phyloP scores from a whole-genome alignment of 2,888 invertebrate species.

The Linnaemya tessellans region DNA sequence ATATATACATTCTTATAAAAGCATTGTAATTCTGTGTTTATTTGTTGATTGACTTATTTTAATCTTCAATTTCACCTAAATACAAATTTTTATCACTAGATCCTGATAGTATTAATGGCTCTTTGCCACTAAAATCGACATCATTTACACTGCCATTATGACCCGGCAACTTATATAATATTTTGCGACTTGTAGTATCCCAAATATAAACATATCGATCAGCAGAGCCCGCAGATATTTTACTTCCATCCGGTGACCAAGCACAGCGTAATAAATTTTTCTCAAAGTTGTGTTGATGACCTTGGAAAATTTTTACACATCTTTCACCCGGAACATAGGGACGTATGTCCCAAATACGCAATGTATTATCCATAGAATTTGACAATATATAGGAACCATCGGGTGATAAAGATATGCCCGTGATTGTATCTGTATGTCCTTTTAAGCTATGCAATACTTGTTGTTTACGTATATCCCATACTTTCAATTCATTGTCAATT shows the following conservation, averaged over 20 bases:
- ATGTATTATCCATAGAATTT: constrained; percentile 98
- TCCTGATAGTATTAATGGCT: constrained; percentile 96
- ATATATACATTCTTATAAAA: too few species aligned
- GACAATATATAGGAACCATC: constrained; percentile 94
- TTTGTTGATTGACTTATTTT: constrained; percentile 36
- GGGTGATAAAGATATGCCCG: constrained; percentile 88
- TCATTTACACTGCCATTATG: constrained; percentile 99
- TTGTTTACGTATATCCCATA: constrained; percentile 96
- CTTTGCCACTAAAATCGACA: constrained; percentile 96
- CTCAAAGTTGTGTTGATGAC: constrained; percentile 99
- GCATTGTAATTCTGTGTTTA: not conserved
- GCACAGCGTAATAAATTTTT: constrained; percentile 96
- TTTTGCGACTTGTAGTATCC: constrained; percentile 96
- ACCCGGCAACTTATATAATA: constrained; percentile 98
- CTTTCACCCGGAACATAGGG: constrained; percentile 97
- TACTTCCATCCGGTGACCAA: constrained; percentile 97
- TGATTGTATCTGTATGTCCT: constrained; percentile 98
- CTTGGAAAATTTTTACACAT: constrained; percentile 95
- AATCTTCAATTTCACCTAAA: constrained; percentile 95
- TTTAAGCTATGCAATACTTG: constrained; percentile 92
- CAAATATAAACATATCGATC: constrained; percentile 98
- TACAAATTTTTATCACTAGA: constrained; percentile 98
- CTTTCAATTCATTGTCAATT: constrained; percentile 98
- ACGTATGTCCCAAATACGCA: constrained; percentile 98
- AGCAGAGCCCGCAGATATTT: constrained; percentile 92